Conservation (phyloP, 2,797 vertebrate species). For the Hapalemur alaotrensis region DNA sequence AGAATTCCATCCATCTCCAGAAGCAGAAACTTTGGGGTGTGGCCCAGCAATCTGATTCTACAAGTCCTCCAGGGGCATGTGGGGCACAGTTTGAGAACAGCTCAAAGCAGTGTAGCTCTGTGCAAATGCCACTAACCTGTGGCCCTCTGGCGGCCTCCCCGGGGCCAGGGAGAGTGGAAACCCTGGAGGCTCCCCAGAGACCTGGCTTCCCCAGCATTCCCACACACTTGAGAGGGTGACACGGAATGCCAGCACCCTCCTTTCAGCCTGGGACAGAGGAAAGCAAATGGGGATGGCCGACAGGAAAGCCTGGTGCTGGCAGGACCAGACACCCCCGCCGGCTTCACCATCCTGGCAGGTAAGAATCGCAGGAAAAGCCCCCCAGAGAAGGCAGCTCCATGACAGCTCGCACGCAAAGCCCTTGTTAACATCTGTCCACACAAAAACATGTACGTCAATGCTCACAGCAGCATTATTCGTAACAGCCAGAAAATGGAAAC, state of each 20-base stretch:
- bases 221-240: background rate
- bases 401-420: background rate
- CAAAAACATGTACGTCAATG: background rate
- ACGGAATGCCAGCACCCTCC: background rate
- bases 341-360: background rate
- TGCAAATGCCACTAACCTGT: background rate
- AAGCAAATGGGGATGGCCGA: background rate
- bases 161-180: background rate
- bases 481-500: background rate
- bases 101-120: background rate
- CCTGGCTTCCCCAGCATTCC: background rate
- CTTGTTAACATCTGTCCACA: background rate
- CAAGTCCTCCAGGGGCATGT: background rate
- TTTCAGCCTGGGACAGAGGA: background rate
- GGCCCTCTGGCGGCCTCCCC: background rate
- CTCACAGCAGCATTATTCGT: background rate
- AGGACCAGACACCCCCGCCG: background rate
- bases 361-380: background rate
- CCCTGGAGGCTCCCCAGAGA: background rate
- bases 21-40: background rate
- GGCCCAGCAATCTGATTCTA: background rate
- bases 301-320: background rate
- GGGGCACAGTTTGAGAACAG: background rate
- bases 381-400: background rate
- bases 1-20: background rate